Base-by-base conservation (phyloP, 1,140 invertebrate genomes). In the Drosophila pruinosa region DNA sequence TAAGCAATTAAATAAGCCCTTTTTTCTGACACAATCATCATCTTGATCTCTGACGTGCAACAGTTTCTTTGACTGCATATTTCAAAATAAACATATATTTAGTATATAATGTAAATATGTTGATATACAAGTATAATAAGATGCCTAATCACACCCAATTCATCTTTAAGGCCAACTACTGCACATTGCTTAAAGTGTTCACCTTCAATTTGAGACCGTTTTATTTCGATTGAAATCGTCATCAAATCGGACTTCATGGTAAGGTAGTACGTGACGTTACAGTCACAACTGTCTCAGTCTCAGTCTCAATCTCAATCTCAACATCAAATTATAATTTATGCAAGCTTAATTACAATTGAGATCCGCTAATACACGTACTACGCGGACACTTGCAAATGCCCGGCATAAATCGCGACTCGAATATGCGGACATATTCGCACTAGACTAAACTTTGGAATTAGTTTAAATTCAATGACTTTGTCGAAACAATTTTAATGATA, bases 291-390 rank as follows among this genome's bases (percentile, higher is more conserved):
- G n/a, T 28, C 78, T 56, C 45, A n/a, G n/a, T n/a, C n/a, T n/a
- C 58, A 54, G 73, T 45, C 72, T 57, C 38, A 69, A 48, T 28
- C 78, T 56, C 45, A n/a, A n/a, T n/a, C n/a, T n/a, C 58, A 54
- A 63, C 71, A 63, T 86, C 7, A 65, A 54, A 76, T 75, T 73
- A 80, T 85, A 85, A 85, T 85, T 86, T 85, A 85, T 85, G 65
- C 82, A 86, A 81, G 72, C 58, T 85, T 81, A 85, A 81, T 85
- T 85, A 59, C 82, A 72, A 68, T 58, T 57, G 58, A 78, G 77
- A 63, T 78, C 75, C 59, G 79, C 78, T 83, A 83, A 71, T 67
- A 58, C 70, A 12, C 21, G 21, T 12, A 45, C 43, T 41, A 45
- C 21, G 22, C 19, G 43, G 19, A 43, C 10, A 43, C 19, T 43